Evolutionary conservation across 2,888 invertebrate genomes (phyloP), one percentile per base, ranked within the genome.

Genomic region (Elegia similella): DNA sequence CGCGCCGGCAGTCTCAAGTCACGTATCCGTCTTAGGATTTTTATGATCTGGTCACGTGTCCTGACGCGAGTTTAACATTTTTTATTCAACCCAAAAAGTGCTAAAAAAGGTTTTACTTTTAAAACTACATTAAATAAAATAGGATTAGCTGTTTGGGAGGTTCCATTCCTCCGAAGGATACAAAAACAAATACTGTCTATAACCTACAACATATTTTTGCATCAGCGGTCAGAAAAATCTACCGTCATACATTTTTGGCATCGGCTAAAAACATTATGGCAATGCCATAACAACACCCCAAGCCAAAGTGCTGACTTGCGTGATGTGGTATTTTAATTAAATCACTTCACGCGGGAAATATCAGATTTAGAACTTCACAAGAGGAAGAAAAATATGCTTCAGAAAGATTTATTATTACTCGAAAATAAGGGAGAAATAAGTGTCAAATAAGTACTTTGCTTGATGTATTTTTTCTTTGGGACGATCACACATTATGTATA

Each of bases 241-340:
- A 1, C 8, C 7, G 12, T 10, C 8, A 34, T 34, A 34, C 7
- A 1, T 3, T 32, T 32, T 32, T 6, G 6, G 6, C 10, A 32
- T 34, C 34, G 34, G 34, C 34, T 34, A 10, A 6, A 10, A 34
- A 34, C 32, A 10, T 2, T 8, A 34, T 34, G 2, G 6, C 12
- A 8, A 34, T 47, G 30, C 13, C 47, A 47, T 47, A 30, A 47
- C 47, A 47, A 13, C 30, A 30, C n/a, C 29, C 12, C 6, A 47
- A n/a, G 13, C 6, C 47, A 30, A 47, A 47, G 47, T 30, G 47
- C 47, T 47, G 47, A 47, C 47, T 47, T 47, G 47, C 47, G 47
- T 47, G 47, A 47, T 30, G 42, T 42, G 38, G 52, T 52, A 29
- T 52, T 42, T 52, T 52, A 42, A 42, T 52, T 42, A 29, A 42